phyloP scores from a whole-genome alignment of 1,140 invertebrate genomes.

The Armadillidium nasatum region DNA sequence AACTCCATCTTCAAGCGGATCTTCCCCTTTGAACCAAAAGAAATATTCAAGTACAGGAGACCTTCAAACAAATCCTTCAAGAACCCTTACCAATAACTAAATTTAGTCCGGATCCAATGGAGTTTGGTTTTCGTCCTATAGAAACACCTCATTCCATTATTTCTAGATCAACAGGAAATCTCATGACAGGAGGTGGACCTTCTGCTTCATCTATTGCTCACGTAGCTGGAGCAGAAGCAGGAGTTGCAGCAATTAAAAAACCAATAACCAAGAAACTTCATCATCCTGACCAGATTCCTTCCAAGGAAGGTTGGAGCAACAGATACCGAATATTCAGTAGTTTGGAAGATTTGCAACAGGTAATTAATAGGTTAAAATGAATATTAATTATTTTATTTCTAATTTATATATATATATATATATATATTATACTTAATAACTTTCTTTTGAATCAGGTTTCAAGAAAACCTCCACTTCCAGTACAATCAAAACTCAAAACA shows the following conservation, averaged over 20 bases:
- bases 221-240: constrained; percentile 37
- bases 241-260: constrained; percentile 22
- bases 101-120: constrained; percentile 44
- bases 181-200: constrained; percentile 28
- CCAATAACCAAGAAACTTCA: background rate
- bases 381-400: background rate
- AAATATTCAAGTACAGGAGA: constrained; percentile 31
- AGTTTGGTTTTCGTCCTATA: constrained; percentile 43
- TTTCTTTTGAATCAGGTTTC: constrained; percentile 29
- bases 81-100: constrained; percentile 40
- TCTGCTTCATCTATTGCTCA: constrained; percentile 36
- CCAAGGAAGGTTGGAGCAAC: background rate
- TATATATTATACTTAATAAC: background rate
- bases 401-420: background rate
- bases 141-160: constrained; percentile 36
- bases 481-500: constrained; percentile 13
- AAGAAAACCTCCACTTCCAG: constrained; percentile 37
- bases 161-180: constrained; percentile 39
- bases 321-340: constrained; percentile 7
- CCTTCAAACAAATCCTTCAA: constrained; percentile 28
- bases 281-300: background rate
- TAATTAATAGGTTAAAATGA: constrained; percentile 1
- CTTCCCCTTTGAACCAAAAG: background rate
- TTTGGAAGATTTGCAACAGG: constrained; percentile 42
- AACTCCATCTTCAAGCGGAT: background rate